Evolutionary conservation across 2,888 invertebrate species (phyloP), one percentile per base, ranked within the genome.

Genomic region (Gastrophysa polygoni): DNA sequence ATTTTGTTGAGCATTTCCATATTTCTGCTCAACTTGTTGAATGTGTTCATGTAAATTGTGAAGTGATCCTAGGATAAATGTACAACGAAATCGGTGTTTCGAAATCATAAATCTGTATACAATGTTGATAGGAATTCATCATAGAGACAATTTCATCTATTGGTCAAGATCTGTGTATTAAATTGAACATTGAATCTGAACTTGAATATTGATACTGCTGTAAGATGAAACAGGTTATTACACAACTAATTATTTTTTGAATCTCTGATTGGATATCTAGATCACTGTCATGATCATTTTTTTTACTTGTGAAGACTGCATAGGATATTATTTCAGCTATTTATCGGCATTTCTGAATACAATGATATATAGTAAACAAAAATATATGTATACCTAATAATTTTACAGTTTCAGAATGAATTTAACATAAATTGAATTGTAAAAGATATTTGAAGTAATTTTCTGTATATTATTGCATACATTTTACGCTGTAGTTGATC

Each of bases 261-360:
- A n/a, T n/a, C n/a, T n/a, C n/a, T n/a, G n/a, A 11, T 2, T 52
- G 17, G 17, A 17, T 34, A 20, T 8, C 24, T 38, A 38, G 38
- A 38, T 38, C n/a, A 20, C 51, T 18, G 20, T 52, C 17, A 38
- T 38, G n/a, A n/a, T n/a, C n/a, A 52, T 38, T 52, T 52, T 21
- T 20, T 52, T 54, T 21, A 28, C 21, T 54, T n/a, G 10, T 54
- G 20, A 54, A 54, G 54, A 54, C 54, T 54, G 54, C 54, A 54
- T 54, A 54, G 17, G 54, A 54, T 54, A 54, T 54, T 54, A 54
- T 54, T 54, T 43, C 16, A 44, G 38, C 54, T 54, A 54, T 54
- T 29, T 17, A 28, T 20, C 43, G 21, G 43, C 43, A 52, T 54
- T 54, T 21, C 20, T 52, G 18, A 51, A 51, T 43, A 43, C 24